Percentiles rank a stretch among this genome's conserved stretches.
Conservation (phyloP, 2,888 invertebrate species). For the Polydrusus tereticollis region DNA sequence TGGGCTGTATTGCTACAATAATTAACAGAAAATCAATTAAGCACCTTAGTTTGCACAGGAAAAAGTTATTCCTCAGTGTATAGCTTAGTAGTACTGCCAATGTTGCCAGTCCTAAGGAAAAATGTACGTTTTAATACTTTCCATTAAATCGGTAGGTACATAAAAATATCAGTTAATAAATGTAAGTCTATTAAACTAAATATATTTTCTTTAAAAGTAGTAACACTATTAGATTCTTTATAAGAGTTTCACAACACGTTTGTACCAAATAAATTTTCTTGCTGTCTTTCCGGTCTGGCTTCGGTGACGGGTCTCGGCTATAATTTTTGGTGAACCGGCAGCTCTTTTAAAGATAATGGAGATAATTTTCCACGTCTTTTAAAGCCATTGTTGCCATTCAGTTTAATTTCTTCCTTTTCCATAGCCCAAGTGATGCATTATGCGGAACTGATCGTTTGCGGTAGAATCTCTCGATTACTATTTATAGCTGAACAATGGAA, state of each 20-base stretch:
- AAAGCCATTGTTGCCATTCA: constrained; percentile 14
- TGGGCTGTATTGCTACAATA: no score
- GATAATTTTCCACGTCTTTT: constrained; percentile 33
- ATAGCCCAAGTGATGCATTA: background rate
- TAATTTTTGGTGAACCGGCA: constrained; percentile 29
- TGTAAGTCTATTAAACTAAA: background rate
- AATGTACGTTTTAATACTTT: no score
- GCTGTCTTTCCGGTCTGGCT: constrained; percentile 14
- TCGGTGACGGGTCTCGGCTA: constrained; percentile 20
- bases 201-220: background rate
- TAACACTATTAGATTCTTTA: constrained; percentile 27
- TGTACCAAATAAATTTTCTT: constrained; percentile 20
- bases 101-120: no score
- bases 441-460: background rate
- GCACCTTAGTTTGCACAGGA: no score
- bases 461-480: background rate
- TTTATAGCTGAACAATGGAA: background rate
- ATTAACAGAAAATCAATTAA: no score
- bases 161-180: background rate
- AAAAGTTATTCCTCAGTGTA: no score
- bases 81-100: no score
- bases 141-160: no score
- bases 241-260: constrained; percentile 22
- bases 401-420: constrained; percentile 3
- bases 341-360: constrained; percentile 33